Conservation (phyloP, 2,797 vertebrate genomes). For the Sebastes kiyomatsui region DNA sequence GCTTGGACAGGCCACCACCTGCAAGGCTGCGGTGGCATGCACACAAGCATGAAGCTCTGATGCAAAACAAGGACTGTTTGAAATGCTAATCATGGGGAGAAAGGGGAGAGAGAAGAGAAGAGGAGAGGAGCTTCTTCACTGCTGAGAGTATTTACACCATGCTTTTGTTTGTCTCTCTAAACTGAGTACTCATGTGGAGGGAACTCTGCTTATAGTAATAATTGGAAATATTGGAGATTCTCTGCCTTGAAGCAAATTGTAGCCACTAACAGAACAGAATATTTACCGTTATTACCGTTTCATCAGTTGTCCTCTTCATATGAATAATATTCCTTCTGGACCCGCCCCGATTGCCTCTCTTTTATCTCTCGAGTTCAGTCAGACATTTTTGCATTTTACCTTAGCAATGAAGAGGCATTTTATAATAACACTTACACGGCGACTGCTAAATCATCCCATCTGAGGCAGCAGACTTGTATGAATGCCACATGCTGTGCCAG, state of each 20-base stretch:
- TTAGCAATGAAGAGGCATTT: constrained; percentile 38
- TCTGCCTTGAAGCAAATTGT: constrained; percentile 60
- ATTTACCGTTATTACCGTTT: constrained; percentile 62
- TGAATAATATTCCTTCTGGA: constrained; percentile 55
- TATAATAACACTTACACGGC: constrained; percentile 29
- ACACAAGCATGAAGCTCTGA: constrained; percentile 71
- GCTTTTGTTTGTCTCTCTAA: constrained; percentile 76
- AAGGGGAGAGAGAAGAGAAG: constrained; percentile 42
- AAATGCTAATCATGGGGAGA: constrained; percentile 81
- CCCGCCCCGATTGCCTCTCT: constrained; percentile 33
- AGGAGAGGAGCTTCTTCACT: constrained; percentile 66
- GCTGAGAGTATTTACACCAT: constrained; percentile 76
- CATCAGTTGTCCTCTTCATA: constrained; percentile 51
- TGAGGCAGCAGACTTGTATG: constrained; percentile 28
- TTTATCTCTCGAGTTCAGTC: constrained; percentile 52
- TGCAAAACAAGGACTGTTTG: constrained; percentile 82
- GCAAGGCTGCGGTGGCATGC: constrained; percentile 74
- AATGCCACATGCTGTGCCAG: constrained; percentile 40
- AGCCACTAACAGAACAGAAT: constrained; percentile 43
- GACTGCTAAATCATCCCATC: constrained; percentile 37
- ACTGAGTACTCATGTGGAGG: constrained; percentile 71
- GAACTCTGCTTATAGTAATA: constrained; percentile 59
- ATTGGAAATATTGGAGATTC: constrained; percentile 57
- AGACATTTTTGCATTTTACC: constrained; percentile 46
- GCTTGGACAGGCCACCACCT: constrained; percentile 77